Base-by-base conservation (phyloP, 2,797 vertebrate genomes). In the Xenops minutus region DNA sequence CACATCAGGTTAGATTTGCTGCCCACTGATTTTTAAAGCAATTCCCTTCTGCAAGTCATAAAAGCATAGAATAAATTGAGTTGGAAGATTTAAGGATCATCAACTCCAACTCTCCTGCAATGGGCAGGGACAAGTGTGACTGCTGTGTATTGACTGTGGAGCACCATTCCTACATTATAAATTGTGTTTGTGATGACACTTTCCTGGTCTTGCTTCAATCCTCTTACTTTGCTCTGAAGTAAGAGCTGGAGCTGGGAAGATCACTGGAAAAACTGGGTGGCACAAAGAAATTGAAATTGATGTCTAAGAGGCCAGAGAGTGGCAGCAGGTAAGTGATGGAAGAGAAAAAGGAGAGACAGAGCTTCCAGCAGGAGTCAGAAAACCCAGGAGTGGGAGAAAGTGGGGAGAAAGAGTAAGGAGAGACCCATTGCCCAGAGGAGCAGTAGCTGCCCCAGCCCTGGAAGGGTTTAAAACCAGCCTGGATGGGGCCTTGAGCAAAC, bases 401-500 rank as follows among this genome's bases (percentile, higher is more conserved):
- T 10, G 4, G 6, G 12, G 34, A 81, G 54, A 63, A 86, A 23
- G 24, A 85, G 8, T 7, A 51, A 83, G 11, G n/a, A 66, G 30
- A 54, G 9, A 55, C 21, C 30, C 20, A 39, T 3, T 41, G 39
- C 9, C 12, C 66, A 63, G 5, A 82, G 4, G 13, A 76, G 11
- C 6, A 51, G 64, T n/a, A 37, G n/a, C 24, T 83, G 37, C 6
- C 24, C 29, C 43, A 56, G 22, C 27, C 43, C 64, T 69, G 78
- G 63, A 5, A 26, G 7, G 56, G 49, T 22, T 3, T 43, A 7
- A 44, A n/a, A n/a, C 20, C 27, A n/a, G 16, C 9, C 0, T 69
- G 55, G 16, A 49, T 0, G 0, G 26, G 9, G 20, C 19, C 55
- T 43, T 24, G 63, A 56, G 27, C 9, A 49, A 0, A 14, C 43